Evolutionary conservation across 2,888 invertebrate species (phyloP).

Genomic region (Zygothrica quintamaculata): DNA sequence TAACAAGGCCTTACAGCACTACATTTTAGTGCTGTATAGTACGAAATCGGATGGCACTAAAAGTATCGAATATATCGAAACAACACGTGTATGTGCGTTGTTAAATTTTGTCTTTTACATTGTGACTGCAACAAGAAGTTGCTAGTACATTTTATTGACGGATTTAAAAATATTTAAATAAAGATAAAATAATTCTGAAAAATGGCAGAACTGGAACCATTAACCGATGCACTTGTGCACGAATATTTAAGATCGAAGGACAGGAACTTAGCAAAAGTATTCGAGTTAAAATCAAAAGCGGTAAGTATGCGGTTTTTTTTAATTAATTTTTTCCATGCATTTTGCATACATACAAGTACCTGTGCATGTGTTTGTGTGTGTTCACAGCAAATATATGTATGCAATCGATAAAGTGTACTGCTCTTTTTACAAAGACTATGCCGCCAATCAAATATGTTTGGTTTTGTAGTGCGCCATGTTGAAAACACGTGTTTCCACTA

Average conservation of each 20-base stretch:
- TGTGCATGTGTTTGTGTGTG: conserved; percentile 10
- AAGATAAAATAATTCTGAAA: conserved; percentile 28
- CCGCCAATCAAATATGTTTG: background rate
- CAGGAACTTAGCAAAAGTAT: conserved; percentile 88
- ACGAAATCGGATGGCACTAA: conserved; percentile 10
- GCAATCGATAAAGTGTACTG: conserved; percentile 8
- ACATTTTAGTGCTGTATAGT: conserved; percentile 29
- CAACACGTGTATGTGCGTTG: conserved; percentile 57
- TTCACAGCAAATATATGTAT: background rate
- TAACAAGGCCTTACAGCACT: no score
- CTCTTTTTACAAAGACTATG: background rate
- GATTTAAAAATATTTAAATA: conserved; percentile 11
- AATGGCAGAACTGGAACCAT: conserved; percentile 85
- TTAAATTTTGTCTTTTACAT: conserved; percentile 17
- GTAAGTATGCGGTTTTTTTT: conserved; percentile 86
- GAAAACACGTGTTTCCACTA: conserved; percentile 63
- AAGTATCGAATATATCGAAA: conserved; percentile 46
- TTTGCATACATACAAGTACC: conserved; percentile 8
- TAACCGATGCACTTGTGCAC: conserved; percentile 87
- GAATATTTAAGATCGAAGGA: conserved; percentile 88
- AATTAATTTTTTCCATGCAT: conserved; percentile 20
- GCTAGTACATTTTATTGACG: conserved; percentile 16
- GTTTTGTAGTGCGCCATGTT: conserved; percentile 8
- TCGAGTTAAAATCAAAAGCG: conserved; percentile 90
- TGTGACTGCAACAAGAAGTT: conserved; percentile 32